Percentiles rank a stretch among this genome's conserved stretches.
These are phyloP conservation scores for Volucella bombylans DNA, from an alignment of 2,888 invertebrate species.

Conservation along the genomic window DNA sequence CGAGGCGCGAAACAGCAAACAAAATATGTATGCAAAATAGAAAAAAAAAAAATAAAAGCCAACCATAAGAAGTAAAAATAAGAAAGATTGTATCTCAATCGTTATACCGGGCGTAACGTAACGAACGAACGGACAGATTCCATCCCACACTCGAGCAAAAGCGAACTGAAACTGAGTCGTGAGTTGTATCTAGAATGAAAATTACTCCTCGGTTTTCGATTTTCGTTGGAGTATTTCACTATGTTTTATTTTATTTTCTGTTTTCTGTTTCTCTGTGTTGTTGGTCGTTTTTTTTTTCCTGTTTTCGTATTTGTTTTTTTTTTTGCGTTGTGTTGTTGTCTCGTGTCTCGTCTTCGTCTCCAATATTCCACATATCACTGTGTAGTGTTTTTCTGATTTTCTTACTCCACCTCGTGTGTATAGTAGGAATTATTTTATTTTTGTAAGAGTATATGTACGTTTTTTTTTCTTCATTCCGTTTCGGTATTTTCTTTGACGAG, in stretches of 20 bases:
- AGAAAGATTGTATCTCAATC: conserved; percentile 1
- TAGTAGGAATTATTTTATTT: background rate
- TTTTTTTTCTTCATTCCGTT: conserved; percentile 4
- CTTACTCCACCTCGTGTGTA: background rate
- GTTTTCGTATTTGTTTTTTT: conserved; percentile 29
- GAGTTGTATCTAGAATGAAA: conserved; percentile 73
- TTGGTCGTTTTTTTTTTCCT: conserved; percentile 26
- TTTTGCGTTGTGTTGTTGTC: conserved; percentile 22
- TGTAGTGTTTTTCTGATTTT: too few species aligned
- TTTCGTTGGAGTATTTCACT: conserved; percentile 71
- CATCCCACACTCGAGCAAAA: conserved; percentile 72
- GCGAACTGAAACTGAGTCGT: conserved; percentile 72
- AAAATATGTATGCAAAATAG: conserved; percentile 1
- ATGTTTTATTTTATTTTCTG: conserved; percentile 33
- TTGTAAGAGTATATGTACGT: background rate
- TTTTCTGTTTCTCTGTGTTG: conserved; percentile 28
- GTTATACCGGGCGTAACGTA: conserved; percentile 22
- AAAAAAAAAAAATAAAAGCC: background rate
- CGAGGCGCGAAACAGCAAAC: conserved; percentile 14
- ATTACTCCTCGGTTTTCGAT: conserved; percentile 74
- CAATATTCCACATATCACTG: conserved; percentile 9
- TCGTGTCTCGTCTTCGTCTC: conserved; percentile 21
- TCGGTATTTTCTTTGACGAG: conserved; percentile 8
- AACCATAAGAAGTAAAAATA: background rate
- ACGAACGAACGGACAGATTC: conserved; percentile 40